Evolutionary conservation across 1,140 invertebrate species (phyloP).

Genomic region (Trissolcus basalis): DNA sequence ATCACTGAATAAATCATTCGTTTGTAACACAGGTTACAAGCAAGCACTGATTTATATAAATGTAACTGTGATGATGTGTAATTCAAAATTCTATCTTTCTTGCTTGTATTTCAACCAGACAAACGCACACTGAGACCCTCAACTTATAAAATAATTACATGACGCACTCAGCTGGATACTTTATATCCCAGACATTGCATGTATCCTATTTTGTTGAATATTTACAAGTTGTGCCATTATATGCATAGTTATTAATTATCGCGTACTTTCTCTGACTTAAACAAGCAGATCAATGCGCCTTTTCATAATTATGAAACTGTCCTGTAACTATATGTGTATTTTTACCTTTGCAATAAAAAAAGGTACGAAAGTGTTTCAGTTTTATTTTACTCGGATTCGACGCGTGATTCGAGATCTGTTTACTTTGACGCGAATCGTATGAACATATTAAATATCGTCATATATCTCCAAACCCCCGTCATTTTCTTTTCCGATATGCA

Average conservation of each 20-base stretch:
- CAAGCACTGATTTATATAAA: constrained; percentile 49
- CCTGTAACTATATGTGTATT: background rate
- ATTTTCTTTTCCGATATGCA: constrained; percentile 16
- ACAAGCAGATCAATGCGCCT: constrained; percentile 62
- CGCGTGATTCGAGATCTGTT: background rate
- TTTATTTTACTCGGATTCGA: no score
- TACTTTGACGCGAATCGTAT: constrained; percentile 29
- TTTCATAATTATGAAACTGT: constrained; percentile 19
- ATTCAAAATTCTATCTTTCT: constrained; percentile 6
- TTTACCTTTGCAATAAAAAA: background rate
- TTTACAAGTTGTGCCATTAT: constrained; percentile 64
- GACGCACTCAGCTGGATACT: constrained; percentile 53
- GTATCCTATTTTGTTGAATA: constrained; percentile 53
- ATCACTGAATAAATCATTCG: constrained; percentile 8
- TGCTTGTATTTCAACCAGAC: constrained; percentile 22
- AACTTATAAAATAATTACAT: constrained; percentile 56
- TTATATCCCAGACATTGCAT: constrained; percentile 47
- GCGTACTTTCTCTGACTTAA: constrained; percentile 45
- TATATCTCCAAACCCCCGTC: background rate
- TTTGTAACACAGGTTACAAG: constrained; percentile 26
- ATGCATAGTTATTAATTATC: constrained; percentile 53
- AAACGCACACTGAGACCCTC: constrained; percentile 22
- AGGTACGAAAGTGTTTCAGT: background rate
- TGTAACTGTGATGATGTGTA: constrained; percentile 31
- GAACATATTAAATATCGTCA: constrained; percentile 1